These are phyloP conservation scores for Passer montanus DNA, from an alignment of 2,113 vertebrate species.

Conservation along the genomic window DNA sequence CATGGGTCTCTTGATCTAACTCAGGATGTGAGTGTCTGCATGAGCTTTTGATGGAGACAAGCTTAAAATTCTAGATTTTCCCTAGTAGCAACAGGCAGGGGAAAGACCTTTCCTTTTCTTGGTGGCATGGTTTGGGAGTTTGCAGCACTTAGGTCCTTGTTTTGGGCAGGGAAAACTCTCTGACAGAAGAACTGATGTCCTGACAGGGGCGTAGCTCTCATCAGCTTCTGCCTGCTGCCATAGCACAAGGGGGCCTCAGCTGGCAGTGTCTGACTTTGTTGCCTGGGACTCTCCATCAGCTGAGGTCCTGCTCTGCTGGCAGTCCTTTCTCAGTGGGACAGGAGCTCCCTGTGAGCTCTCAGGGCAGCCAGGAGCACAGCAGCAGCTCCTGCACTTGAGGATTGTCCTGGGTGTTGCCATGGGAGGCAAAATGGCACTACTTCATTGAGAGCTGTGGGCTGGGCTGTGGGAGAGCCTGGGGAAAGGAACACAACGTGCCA, in stretches of 20 bases:
- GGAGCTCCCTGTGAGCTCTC: neutral
- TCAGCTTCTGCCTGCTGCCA: neutral
- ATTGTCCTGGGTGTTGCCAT: neutral
- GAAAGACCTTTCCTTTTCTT: neutral
- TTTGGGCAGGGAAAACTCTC: neutral
- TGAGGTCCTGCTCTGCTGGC: neutral
- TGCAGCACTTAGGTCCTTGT: neutral
- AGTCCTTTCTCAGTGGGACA: neutral
- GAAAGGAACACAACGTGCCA: neutral
- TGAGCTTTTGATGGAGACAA: neutral
- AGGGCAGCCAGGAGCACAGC: neutral
- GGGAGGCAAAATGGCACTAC: neutral
- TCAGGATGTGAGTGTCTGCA: neutral
- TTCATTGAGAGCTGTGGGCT: neutral
- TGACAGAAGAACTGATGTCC: neutral
- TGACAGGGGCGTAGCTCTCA: fast-evolving
- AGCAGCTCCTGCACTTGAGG: neutral
- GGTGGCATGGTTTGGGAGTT: neutral
- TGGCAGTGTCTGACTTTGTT: neutral
- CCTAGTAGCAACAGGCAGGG: neutral
- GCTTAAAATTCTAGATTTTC: neutral
- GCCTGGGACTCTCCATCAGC: neutral
- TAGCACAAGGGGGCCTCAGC: neutral
- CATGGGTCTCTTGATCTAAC: neutral
- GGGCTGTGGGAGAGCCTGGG: neutral